phyloP scores from a whole-genome alignment of 2,888 invertebrate species.

The Leptura quadrifasciata region DNA sequence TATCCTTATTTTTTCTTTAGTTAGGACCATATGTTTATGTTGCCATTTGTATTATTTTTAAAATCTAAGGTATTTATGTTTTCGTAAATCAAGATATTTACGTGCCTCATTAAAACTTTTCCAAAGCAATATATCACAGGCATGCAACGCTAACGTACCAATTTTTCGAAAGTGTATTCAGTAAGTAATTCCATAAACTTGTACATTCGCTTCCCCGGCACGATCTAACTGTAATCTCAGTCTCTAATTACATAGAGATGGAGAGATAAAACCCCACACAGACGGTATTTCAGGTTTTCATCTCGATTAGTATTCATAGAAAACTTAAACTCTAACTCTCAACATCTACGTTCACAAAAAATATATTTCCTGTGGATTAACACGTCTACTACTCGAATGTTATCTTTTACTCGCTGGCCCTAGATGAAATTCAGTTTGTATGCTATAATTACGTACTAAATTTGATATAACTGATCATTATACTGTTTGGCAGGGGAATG shows the following conservation, averaged over 20 bases:
- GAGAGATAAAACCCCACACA: conserved; percentile 12
- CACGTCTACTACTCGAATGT: not conserved
- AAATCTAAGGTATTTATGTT: too few species aligned
- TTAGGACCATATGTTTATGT: too few species aligned
- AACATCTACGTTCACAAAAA: not conserved
- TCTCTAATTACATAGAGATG: conserved; percentile 1
- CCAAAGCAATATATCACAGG: not conserved
- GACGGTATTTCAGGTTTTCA: conserved; percentile 14
- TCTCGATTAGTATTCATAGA: conserved; percentile 23
- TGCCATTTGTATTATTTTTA: too few species aligned
- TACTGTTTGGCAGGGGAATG: too few species aligned
- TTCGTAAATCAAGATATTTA: not conserved
- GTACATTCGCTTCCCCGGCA: conserved; percentile 15
- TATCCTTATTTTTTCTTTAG: too few species aligned
- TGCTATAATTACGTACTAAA: too few species aligned
- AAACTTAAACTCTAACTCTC: conserved; percentile 16
- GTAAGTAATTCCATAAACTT: not conserved
- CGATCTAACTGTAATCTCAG: conserved; percentile 2
- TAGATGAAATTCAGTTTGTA: too few species aligned
- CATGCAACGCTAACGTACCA: not conserved
- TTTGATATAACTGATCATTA: too few species aligned
- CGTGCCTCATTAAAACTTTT: not conserved
- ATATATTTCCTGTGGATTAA: conserved; percentile 16
- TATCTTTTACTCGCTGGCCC: not conserved
- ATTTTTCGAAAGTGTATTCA: not conserved